Base-by-base conservation (phyloP, 2,888 invertebrate species). In the Colletes collaris region DNA sequence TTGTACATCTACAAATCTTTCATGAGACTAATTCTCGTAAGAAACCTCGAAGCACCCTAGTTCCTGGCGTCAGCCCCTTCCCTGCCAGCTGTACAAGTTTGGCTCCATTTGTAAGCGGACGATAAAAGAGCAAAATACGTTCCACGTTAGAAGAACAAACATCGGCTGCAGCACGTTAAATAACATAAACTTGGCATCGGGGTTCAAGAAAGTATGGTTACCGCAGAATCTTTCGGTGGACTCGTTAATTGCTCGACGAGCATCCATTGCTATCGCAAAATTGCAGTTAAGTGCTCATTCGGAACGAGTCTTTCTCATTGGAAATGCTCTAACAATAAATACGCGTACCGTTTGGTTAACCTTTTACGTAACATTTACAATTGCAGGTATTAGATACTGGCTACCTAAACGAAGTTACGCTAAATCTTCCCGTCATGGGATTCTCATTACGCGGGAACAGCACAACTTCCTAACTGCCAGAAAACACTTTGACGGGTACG, bases 61-160 rank as follows among this genome's bases (percentile, higher is more conserved):
- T 7, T 37, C 13, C 37, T 11, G 8, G 37, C 55, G 59, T 5
- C 35, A 19, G 59, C 50, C 76, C 65, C 60, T 52, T 65, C 65
- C 10, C 37, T 5, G 56, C 55, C 59, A 67, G 60, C 71, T 60
- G 72, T 69, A 68, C 64, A 68, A 76, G 76, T 80, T 80, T 76
- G 75, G 80, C 44, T 52, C 76, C 71, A 72, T 81, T 81, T 76
- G 71, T 81, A 71, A 80, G 62, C 75, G 53, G 44, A 62, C 80
- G 76, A 81, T 81, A 76, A 81, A 81, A 81, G 80, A 68, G 65
- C 71, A 68, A 62, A 35, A 19, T 37, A 59, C 68, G 74, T n/a
- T 35, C 63, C 69, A 46, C 69, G 65, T 72, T 82, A 70, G 59
- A n/a, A 70, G 52, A 58, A 63, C 70, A 75, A 85, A 67, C 80